phyloP scores from a whole-genome alignment of 2,888 invertebrate species.

The Hydroisotoma schaefferi region DNA sequence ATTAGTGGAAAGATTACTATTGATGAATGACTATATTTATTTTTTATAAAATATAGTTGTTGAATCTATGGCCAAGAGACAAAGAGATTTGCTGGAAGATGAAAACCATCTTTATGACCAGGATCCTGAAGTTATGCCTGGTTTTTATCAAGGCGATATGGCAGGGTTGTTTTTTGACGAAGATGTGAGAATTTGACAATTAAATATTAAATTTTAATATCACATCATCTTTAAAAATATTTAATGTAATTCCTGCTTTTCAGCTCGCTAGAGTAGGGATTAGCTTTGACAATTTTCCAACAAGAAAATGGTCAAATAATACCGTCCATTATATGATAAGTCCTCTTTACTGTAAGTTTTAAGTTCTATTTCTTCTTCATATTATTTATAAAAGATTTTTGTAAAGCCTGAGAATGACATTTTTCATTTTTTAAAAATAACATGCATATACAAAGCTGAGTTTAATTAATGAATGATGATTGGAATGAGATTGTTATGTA shows the following conservation, averaged over 20 bases:
- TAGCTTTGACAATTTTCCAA: slow-evolving; percentile 63
- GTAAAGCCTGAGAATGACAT: not conserved
- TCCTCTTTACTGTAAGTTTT: slow-evolving; percentile 58
- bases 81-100: slow-evolving; percentile 41
- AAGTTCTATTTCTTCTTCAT: not conserved
- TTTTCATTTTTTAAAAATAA: not conserved
- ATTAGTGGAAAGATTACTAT: not conserved
- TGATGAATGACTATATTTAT: slow-evolving; percentile 4
- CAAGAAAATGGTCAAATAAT: slow-evolving; percentile 63
- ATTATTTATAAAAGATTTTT: too few species aligned
- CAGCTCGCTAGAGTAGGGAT: slow-evolving; percentile 58
- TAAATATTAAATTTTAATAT: not conserved
- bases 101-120: slow-evolving; percentile 49
- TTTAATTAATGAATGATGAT: too few species aligned
- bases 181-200: slow-evolving; percentile 47
- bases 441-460: too few species aligned
- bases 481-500: slow-evolving; percentile 2
- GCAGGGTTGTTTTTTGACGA: slow-evolving; percentile 58
- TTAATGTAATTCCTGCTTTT: not conserved
- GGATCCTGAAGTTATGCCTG: slow-evolving; percentile 65
- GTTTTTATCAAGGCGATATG: slow-evolving; percentile 67
- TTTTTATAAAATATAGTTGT: slow-evolving; percentile 30
- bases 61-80: slow-evolving; percentile 42
- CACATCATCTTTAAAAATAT: not conserved
- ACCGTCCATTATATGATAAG: slow-evolving; percentile 66